Percentiles rank a stretch among this genome's conserved stretches.
Conservation (phyloP, 2,113 vertebrate genomes). For the Rhabdomys dilectus region DNA sequence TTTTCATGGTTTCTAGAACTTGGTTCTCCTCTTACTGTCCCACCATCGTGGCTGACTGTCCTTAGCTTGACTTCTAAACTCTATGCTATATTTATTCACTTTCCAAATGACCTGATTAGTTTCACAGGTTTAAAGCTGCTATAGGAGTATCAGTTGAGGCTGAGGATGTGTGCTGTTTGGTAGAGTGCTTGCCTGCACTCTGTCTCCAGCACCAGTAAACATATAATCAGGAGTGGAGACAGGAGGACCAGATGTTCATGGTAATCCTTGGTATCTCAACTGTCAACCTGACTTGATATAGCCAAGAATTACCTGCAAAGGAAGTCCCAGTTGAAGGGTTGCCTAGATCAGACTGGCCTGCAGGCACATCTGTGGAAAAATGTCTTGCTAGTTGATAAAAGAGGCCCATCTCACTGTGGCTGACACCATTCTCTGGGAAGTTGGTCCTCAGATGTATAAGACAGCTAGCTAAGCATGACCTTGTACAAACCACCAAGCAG, state of each 20-base stretch:
- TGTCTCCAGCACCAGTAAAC: background rate
- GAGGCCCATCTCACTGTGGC: background rate
- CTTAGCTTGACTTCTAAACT: background rate
- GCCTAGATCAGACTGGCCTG: background rate
- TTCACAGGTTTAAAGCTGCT: background rate
- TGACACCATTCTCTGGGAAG: background rate
- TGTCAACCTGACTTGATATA: background rate
- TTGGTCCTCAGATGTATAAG: background rate
- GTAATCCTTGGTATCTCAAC: background rate
- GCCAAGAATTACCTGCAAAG: background rate
- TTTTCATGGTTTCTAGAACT: background rate
- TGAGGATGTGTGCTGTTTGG: background rate
- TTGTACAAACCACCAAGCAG: background rate
- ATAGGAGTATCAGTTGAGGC: background rate
- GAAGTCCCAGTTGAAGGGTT: background rate
- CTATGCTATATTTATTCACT: background rate
- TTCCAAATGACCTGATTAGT: conserved; percentile 15
- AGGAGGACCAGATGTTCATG: background rate
- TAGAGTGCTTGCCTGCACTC: background rate
- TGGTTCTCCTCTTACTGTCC: background rate
- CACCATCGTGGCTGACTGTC: background rate
- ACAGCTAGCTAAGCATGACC: background rate
- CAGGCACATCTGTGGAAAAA: background rate
- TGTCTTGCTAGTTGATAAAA: background rate
- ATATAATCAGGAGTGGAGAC: background rate